phyloP scores from a whole-genome alignment of 2,888 invertebrate species.

The Lithodes maja region DNA sequence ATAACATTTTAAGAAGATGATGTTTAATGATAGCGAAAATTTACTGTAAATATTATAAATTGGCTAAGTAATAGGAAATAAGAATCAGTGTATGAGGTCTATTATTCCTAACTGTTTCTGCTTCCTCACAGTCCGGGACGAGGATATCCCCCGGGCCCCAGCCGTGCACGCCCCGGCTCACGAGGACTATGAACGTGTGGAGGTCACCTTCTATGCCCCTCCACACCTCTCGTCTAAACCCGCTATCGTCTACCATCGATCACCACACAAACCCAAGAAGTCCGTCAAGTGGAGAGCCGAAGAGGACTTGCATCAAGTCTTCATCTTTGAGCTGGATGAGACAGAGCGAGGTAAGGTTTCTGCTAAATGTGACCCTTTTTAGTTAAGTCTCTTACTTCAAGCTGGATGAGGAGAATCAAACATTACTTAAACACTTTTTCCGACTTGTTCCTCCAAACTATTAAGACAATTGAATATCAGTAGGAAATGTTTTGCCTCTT shows the following conservation, averaged over 20 bases:
- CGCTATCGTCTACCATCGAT: slow-evolving; percentile 83
- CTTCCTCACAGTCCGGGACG: slow-evolving; percentile 73
- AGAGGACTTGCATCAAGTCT: slow-evolving; percentile 84
- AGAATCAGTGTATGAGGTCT: not conserved
- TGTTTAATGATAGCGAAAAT: not conserved
- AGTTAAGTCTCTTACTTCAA: too few species aligned
- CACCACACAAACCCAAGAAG: slow-evolving; percentile 85
- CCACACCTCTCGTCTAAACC: slow-evolving; percentile 46
- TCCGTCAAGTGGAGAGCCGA: slow-evolving; percentile 89
- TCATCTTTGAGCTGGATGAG: slow-evolving; percentile 96
- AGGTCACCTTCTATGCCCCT: slow-evolving; percentile 63
- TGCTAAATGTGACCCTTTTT: too few species aligned
- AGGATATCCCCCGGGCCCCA: slow-evolving; percentile 72
- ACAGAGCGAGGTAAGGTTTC: slow-evolving; percentile 82
- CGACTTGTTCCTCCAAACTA: too few species aligned
- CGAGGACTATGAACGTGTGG: slow-evolving; percentile 72
- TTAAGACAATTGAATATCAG: too few species aligned
- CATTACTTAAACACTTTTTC: too few species aligned
- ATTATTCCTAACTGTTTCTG: not conserved
- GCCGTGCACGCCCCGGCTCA: slow-evolving; percentile 66
- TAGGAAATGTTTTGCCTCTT: too few species aligned
- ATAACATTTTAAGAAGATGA: too few species aligned
- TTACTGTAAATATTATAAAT: not conserved
- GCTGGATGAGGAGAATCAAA: too few species aligned
- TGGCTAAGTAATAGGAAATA: not conserved